Evolutionary conservation across 2,797 vertebrate genomes (phyloP), one percentile per base, ranked within the genome.

Genomic region (Tarsius wallacei): DNA sequence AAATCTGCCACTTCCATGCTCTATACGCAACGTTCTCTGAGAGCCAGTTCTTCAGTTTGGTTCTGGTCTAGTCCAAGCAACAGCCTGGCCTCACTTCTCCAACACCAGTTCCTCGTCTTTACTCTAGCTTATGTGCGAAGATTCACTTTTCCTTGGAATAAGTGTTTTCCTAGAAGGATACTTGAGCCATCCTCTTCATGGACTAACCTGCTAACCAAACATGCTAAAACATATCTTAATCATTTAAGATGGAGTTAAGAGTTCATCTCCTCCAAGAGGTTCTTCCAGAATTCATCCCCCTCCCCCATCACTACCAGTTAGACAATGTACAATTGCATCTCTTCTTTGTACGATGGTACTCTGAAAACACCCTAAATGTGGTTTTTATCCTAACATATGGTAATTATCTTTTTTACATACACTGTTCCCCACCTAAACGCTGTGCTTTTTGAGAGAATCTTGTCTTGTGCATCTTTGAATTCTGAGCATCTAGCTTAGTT

Each of bases 401-500:
- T 61, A 57, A 36, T 87, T 80, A 47, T 81, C 47, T 94, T 90
- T 42, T 83, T 77, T 73, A 42, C 73, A 22, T 85, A 42, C 55
- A 17, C 76, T 47, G 77, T 91, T 91, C 5, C 31, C 16, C 24
- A 42, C 61, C 6, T 42, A 81, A 92, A 92, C 53, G 36, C 49
- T 61, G 71, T 80, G 22, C 49, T 53, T 42, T 42, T 73, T 73
- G 61, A 47, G 36, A 26, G 53, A 63, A 84, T 87, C 47, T 47
- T 57, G 12, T 94, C 63, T 80, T 19, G 14, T 66, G 36, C 71
- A 13, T 94, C 47, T 93, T 90, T 90, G 49, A 83, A 87, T 90
- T 90, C 61, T 15, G 19, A 64, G 6, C 7, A 1, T 93, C 84
- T 91, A 26, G n/a, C 4, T 42, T 42, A 42, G 42, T 42, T 42